Base-by-base conservation (phyloP, 2,888 invertebrate genomes). In the Phoronis australis region DNA sequence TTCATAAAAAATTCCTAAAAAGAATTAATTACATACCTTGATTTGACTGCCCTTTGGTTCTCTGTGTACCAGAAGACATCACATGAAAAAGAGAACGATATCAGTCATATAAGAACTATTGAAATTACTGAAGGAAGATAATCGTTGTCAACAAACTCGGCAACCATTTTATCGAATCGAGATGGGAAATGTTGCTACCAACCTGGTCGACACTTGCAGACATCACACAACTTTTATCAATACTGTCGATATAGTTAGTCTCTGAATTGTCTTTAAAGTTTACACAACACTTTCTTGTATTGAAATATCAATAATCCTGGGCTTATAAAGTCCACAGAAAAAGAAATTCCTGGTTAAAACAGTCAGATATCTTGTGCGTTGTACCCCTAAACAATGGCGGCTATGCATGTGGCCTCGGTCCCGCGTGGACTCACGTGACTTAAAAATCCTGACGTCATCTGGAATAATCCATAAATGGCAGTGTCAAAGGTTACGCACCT, bases 141-240 rank as follows among this genome's bases (percentile, higher is more conserved):
- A 15, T 12, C 15, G 31, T 31, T 15, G 31, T n/a, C n/a, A n/a
- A n/a, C n/a, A n/a, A n/a, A 31, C 9, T 15, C 15, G 31, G 31
- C 31, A 31, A 31, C 31, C 9, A 31, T 9, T 31, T 9, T 15
- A 12, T 15, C 9, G 15, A 12, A 31, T 12, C 15, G 31, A 31
- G 31, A 31, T 31, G 9, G 15, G 15, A 31, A 12, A 15, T n/a
- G 26, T 25, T 9, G 12, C 12, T 27, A 47, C 55, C 51, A 65
- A 70, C 70, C 71, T 71, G 71, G 64, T 71, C 70, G 51, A 71
- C 65, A 65, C 68, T 69, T 57, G 69, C 66, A 61, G 71, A 71
- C 71, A 71, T 71, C 64, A 68, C 71, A 69, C 62, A n/a, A 21
- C 9, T n/a, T n/a, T n/a, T 12, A 39, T 39, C 18, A 6, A 39